Evolutionary conservation across 2,797 vertebrate genomes (phyloP), one percentile per base, ranked within the genome.

Genomic region (Microchirus variegatus): DNA sequence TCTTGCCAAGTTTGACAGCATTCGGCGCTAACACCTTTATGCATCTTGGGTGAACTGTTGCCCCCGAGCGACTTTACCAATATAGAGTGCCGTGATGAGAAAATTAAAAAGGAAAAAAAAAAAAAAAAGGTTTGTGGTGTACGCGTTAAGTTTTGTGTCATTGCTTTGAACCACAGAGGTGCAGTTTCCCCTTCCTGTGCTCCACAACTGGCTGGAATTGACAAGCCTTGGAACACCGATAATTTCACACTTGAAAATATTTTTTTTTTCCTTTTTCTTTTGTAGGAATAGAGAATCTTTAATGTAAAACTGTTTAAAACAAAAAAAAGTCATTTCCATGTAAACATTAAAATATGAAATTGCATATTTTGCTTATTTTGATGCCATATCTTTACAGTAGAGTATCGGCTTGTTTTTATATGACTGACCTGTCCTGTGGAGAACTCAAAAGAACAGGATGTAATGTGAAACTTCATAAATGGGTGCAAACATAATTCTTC

Each of bases 1-100:
- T 91, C 90, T 91, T 91, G 89, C 85, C 91, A 92, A 81, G 89
- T 91, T 80, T 93, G 90, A 93, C 84, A 85, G 68, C 90, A 84
- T 89, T 83, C 47, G 85, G 82, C 84, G 80, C 70, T 88, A 90
- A 88, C 82, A 72, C 72, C 85, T 73, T 78, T 83, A 82, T 86
- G 82, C 84, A 83, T 85, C 89, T 88, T 67, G 83, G 87, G 70
- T 64, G 85, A 90, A 90, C 82, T 86, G 73, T 88, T 90, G 79
- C 31, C 77, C 46, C 70, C 76, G 72, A 80, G 80, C 75, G 72
- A 87, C 76, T 75, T 83, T 69, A 85, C 65, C 67, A 75, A 60
- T 80, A 74, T 86, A 83, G 81, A 87, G 70, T 82, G 81, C 77
- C 86, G 89, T 90, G 83, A 78, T 83, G 63, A 84, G 73, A 77